Conservation (phyloP, 2,797 vertebrate genomes). For the Hippopotamyrus pictus region DNA sequence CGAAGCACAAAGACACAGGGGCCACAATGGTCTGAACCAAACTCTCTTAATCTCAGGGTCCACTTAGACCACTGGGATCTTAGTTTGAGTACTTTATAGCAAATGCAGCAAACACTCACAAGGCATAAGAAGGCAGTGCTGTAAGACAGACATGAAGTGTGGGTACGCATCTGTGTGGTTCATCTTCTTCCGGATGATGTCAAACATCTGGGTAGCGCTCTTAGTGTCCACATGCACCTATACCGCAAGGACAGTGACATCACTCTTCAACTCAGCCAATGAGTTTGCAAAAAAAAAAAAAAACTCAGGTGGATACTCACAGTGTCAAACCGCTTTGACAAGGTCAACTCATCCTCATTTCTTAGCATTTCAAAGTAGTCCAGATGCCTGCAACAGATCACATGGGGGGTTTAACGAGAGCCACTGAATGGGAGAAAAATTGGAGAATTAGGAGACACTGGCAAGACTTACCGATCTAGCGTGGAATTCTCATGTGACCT, state of each 20-base stretch:
- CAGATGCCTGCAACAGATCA: conserved; percentile 72
- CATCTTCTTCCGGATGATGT: conserved; percentile 91
- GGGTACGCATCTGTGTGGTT: conserved; percentile 93
- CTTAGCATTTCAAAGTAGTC: conserved; percentile 98
- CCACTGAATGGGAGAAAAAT: conserved; percentile 35
- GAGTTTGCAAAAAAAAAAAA: not conserved
- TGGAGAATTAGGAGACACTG: conserved; percentile 59
- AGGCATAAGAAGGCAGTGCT: conserved; percentile 99
- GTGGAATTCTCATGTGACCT: conserved; percentile 94
- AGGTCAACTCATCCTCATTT: conserved; percentile 92
- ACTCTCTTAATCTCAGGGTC: not conserved
- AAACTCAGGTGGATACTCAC: conserved; percentile 46
- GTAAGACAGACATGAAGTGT: conserved; percentile 97
- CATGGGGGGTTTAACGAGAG: conserved; percentile 65
- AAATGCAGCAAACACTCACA: conserved; percentile 65
- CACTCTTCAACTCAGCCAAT: conserved; percentile 71
- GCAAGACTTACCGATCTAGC: conserved; percentile 80
- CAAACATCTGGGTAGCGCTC: conserved; percentile 97
- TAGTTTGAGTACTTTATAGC: not conserved
- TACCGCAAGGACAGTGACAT: not conserved
- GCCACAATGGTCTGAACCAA: not conserved
- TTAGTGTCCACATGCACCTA: conserved; percentile 96
- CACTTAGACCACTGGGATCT: not conserved
- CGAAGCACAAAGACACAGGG: not conserved
- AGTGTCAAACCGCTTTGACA: conserved; percentile 92